Evolutionary conservation across 2,888 invertebrate genomes (phyloP), one percentile per base, ranked within the genome.

Genomic region (Pycnomerus fuliginosus): DNA sequence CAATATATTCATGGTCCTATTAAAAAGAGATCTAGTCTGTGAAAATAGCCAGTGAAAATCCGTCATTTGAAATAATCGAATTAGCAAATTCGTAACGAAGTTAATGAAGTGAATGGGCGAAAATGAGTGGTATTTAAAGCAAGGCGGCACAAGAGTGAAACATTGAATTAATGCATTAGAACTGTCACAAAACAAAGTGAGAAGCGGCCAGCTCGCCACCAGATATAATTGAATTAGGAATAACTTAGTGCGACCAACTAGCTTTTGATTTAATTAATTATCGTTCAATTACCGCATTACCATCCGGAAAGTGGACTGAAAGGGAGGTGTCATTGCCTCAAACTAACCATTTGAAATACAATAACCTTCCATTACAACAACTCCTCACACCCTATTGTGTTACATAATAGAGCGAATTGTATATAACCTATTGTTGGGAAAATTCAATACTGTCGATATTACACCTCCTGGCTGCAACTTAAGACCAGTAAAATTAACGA

Each of bases 261-360:
- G 52, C 53, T 55, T 59, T 64, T 63, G 58, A 66, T 66, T 62
- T 52, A 62, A 66, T 66, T 65, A 66, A 66, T 66, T 67, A 67
- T 60, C 60, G 62, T 65, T 62, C 62, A 65, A 65, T 67, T 65
- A 65, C 55, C 59, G 50, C 60, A 64, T 65, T 64, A 64, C 55
- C 56, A 59, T 62, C 61, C 58, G 49, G 44, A 50, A 42, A 52
- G 50, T 48, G 52, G 48, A 50, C 50, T 54, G 51, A 42, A 50
- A 53, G 54, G 45, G 51, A 46, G 52, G 41, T 41, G 46, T 36
- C 44, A 37, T 29, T 33, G 33, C 44, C 33, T 25, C 43, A 27
- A 51, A 45, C 36, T 32, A 39, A 43, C 39, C 46, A 40, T 45
- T 37, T 35, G 33, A 42, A 42, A 46, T 47, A 55, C 53, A 55